Conservation (phyloP, 92 coral and sea anemone species). For the Parazoanthus darwini region DNA sequence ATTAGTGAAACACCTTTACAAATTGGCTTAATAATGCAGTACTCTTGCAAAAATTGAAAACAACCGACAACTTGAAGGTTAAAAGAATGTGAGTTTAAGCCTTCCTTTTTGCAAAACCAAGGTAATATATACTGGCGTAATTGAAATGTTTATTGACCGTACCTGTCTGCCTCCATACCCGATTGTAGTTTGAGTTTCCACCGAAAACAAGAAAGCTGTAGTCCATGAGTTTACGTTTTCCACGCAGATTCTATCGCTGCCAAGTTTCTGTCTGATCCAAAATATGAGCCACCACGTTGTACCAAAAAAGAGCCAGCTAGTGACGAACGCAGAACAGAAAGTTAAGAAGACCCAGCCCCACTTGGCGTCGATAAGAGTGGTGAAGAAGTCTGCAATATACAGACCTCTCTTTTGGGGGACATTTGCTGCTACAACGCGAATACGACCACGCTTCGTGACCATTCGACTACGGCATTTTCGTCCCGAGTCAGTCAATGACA, state of each 20-base stretch:
- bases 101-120: background rate
- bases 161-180: conserved; percentile 99
- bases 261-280: conserved; percentile 55
- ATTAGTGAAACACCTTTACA: background rate
- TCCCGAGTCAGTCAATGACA: conserved; percentile 22
- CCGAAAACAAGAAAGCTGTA: conserved; percentile 90
- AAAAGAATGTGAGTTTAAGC: background rate
- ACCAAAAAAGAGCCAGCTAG: conserved; percentile 92
- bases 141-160: background rate
- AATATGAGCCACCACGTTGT: conserved; percentile 80
- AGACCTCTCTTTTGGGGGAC: conserved; percentile 71
- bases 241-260: conserved; percentile 65
- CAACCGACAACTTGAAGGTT: background rate
- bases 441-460: conserved; percentile 73
- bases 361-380: conserved; percentile 86
- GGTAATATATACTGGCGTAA: background rate
- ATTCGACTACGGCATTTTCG: conserved; percentile 59
- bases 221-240: conserved; percentile 93
- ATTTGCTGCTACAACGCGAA: conserved; percentile 64
- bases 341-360: conserved; percentile 80
- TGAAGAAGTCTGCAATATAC: conserved; percentile 85
- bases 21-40: background rate
- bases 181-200: conserved; percentile 96
- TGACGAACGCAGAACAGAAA: conserved; percentile 75
- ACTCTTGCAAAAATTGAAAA: background rate